Conservation (phyloP, 2,797 vertebrate genomes). For the Ataeniobius toweri region DNA sequence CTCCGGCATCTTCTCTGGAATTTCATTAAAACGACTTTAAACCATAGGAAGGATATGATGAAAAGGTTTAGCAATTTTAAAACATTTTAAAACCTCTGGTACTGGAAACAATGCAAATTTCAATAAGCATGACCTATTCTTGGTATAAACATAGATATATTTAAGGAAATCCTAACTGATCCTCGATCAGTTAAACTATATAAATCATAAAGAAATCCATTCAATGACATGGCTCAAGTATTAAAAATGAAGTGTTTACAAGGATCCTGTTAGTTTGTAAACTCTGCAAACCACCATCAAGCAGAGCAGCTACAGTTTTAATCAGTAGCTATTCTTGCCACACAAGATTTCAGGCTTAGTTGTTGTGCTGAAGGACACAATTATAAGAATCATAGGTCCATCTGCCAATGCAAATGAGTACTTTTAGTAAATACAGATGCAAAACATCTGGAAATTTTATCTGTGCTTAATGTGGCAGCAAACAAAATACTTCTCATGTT, state of each 20-base stretch:
- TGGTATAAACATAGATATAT: slow-evolving; percentile 1
- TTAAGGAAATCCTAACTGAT: background rate
- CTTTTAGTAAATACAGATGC: too few relatives aligned
- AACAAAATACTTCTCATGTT: too few relatives aligned
- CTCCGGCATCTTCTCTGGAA: background rate
- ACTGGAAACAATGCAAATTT: background rate
- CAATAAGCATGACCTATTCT: background rate
- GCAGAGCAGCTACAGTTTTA: slow-evolving; percentile 1
- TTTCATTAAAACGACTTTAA: background rate
- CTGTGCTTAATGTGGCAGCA: too few relatives aligned
- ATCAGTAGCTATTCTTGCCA: background rate
- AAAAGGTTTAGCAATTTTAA: background rate
- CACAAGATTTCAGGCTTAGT: slow-evolving; percentile 1
- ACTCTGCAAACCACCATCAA: slow-evolving; percentile 10
- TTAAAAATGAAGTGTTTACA: slow-evolving; percentile 13
- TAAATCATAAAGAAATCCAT: slow-evolving; percentile 8
- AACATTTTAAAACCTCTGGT: background rate
- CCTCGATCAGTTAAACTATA: slow-evolving; percentile 7
- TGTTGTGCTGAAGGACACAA: background rate
- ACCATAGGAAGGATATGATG: background rate
- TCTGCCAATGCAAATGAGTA: too few relatives aligned
- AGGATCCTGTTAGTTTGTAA: slow-evolving; percentile 8
- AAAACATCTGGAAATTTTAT: too few relatives aligned
- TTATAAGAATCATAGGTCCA: background rate
- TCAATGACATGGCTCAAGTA: slow-evolving; percentile 8